A percentile compares a stretch with the other conserved stretches of the same genome.
Evolutionary conservation across 1,140 invertebrate species (phyloP).

Genomic region (Batillaria attramentaria): DNA sequence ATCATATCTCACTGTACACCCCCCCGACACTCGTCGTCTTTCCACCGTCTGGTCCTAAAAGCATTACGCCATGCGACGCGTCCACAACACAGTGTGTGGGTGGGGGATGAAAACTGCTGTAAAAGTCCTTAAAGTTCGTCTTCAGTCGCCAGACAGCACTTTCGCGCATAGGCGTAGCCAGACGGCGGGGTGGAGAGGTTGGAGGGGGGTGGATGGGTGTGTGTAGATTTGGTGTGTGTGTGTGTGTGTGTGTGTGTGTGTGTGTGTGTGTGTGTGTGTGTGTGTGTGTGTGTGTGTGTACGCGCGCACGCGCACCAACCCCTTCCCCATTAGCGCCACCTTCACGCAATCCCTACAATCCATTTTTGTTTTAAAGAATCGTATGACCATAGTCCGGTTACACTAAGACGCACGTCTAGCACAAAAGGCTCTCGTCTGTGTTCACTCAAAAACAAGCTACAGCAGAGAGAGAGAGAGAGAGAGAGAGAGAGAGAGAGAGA

Average conservation of each 20-base stretch:
- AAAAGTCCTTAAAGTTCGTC: too few relatives aligned
- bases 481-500: neutral
- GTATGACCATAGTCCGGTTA: too few relatives aligned
- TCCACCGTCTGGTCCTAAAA: too few relatives aligned
- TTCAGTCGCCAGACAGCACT: neutral
- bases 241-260: constrained; percentile 21
- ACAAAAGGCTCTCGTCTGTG: neutral
- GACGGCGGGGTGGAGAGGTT: neutral
- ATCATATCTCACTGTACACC: too few relatives aligned
- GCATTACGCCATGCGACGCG: neutral
- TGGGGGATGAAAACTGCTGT: too few relatives aligned
- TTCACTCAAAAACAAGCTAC: neutral
- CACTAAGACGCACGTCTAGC: neutral
- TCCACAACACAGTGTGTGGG: too few relatives aligned
- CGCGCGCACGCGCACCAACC: neutral
- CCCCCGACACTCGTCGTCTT: too few relatives aligned
- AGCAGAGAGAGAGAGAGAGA: constrained; percentile 11
- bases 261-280: neutral
- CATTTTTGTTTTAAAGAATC: too few relatives aligned
- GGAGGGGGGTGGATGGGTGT: neutral
- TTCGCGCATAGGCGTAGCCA: neutral
- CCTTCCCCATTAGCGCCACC: neutral
- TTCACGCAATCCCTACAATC: neutral
- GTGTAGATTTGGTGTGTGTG: constrained; percentile 9
- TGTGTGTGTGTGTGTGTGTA: neutral